Base-by-base conservation (phyloP, 2,113 vertebrate genomes). In the Shinisaurus crocodilurus region DNA sequence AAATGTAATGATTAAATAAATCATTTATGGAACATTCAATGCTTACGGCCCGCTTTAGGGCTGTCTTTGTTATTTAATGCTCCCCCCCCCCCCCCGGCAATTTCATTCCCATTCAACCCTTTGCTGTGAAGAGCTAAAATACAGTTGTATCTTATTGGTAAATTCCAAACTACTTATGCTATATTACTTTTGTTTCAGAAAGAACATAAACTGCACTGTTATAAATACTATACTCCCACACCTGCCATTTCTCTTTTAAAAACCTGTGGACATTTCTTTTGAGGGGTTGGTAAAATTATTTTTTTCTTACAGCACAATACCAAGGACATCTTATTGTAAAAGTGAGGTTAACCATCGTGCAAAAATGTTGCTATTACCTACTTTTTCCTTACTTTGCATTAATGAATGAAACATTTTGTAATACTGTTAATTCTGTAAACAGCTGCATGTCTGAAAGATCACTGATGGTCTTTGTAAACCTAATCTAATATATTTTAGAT, bases 391-490 rank as follows among this genome's bases (percentile, higher is more conserved):
- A 96, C 96, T 95, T 97, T 97, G 94, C 97, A 96, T 97, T 96
- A 95, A 95, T 69, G 88, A 97, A 96, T 96, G 94, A 97, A 96
- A 96, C 95, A 97, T 97, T 97, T 97, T 98, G 96, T 98, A 96
- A 97, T 97, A 97, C 96, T 96, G 95, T 97, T 97, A 97, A 93
- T 98, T 98, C 98, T 97, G 96, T 98, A 97, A 97, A 97, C 98
- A 98, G 97, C 96, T 99, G 98, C 98, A 99, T 99, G 98, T 98
- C 97, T 97, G 95, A 96, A 97, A 97, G 97, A 97, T 98, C 96
- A 94, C 94, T 97, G 94, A 96, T 96, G 96, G 96, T 97, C 95
- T 98, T 54, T 97, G 90, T 97, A 97, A 97, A 97, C 97, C 98
- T 96, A 97, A 96, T 97, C 97, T 98, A 97, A 98, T 98, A 98